Evolutionary conservation across 2,113 vertebrate genomes (phyloP).

Genomic region (Lutjanus erythropterus): DNA sequence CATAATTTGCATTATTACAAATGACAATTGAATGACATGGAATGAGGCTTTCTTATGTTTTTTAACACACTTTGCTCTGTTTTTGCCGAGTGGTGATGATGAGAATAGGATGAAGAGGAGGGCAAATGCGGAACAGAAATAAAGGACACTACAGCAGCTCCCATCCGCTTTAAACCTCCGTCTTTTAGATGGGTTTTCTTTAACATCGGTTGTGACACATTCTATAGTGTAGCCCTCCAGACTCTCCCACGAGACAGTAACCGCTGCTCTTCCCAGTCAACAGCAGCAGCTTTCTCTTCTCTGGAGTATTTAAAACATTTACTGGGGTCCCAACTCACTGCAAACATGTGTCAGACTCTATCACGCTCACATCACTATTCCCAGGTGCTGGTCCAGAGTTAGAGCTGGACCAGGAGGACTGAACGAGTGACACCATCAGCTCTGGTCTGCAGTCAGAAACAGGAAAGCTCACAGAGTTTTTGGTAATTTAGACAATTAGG

Average conservation of each 20-base stretch:
- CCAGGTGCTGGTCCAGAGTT: background rate
- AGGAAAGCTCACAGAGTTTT: slow-evolving; percentile 21
- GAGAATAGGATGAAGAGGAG: background rate
- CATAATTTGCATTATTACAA: background rate
- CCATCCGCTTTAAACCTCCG: slow-evolving; percentile 24
- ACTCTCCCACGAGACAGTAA: slow-evolving; percentile 15
- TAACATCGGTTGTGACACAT: slow-evolving; percentile 38
- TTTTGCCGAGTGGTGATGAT: background rate
- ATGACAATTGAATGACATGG: background rate
- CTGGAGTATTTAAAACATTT: slow-evolving; percentile 56
- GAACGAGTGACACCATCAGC: slow-evolving; percentile 8
- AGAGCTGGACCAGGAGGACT: slow-evolving; percentile 3
- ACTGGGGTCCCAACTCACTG: slow-evolving; percentile 36
- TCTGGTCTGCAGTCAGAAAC: slow-evolving; percentile 10
- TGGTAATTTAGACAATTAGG: slow-evolving; percentile 54
- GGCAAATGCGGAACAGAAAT: background rate
- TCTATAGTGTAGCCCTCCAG: slow-evolving; percentile 30
- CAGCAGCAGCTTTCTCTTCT: slow-evolving; percentile 31
- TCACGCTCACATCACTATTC: slow-evolving; percentile 55
- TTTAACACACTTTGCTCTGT: background rate
- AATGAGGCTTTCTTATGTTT: background rate
- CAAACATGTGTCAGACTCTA: slow-evolving; percentile 46
- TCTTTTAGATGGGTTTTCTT: slow-evolving; percentile 32
- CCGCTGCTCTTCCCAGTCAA: slow-evolving; percentile 29
- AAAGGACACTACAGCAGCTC: background rate